Evolutionary conservation across 2,797 vertebrate species (phyloP), one percentile per base, ranked within the genome.

Genomic region (Hephaestus fuliginosus): DNA sequence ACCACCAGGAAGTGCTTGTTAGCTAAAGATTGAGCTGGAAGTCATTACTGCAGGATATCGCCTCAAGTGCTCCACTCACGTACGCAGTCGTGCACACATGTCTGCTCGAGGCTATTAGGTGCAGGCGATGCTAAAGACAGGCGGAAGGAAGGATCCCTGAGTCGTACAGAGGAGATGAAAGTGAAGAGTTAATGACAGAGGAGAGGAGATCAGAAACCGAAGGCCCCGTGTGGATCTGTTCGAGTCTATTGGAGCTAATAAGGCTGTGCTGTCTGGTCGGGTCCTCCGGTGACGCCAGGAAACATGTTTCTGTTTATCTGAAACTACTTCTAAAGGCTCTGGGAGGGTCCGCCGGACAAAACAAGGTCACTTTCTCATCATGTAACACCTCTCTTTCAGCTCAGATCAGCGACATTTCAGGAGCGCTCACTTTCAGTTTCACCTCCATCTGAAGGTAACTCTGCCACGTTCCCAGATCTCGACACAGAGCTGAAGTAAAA

Each of bases 121-220:
- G 65, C n/a, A 48, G 80, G 78, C 56, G n/a, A 81, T 33, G 82
- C 73, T 81, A 51, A 64, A 82, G 83, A 69, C 53, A 6, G 75
- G 78, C 58, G 80, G 87, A 88, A 87, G 90, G 86, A 92, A 91
- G 88, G 75, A 83, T 90, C 88, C 89, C 86, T 58, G 74, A 85
- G 83, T 13, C 0, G 80, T 3, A 22, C 56, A 60, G 73, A 83
- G 84, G 70, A 91, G 86, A 92, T 93, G 90, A 93, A 93, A 92
- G 90, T 87, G 81, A 92, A 70, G 80, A 60, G 43, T 48, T 90
- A 89, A 91, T 81, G 90, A 91, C 30, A 79, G 66, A 64, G 83
- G 41, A 82, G 75, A 73, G 69, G 48, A 78, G 79, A 84, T 84
- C 72, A 84, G 84, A 67, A 72, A 41, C 57, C 3, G 33, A 65